Evolutionary conservation across 2,888 invertebrate genomes (phyloP).

Genomic region (Malachius bipustulatus): DNA sequence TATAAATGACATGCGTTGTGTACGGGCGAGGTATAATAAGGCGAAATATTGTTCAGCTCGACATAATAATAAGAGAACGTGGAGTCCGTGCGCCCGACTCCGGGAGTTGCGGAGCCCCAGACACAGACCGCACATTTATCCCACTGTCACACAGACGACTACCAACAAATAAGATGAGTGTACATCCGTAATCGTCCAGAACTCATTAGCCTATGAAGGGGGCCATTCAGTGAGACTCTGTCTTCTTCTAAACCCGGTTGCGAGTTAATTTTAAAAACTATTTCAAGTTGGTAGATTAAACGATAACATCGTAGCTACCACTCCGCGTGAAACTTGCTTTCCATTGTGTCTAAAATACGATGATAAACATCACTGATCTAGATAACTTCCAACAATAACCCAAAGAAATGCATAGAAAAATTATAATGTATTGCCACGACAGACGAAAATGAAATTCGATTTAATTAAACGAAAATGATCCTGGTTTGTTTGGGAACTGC

Average conservation of each 20-base stretch:
- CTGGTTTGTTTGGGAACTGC: too few relatives aligned
- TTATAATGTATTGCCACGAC: conserved; percentile 17
- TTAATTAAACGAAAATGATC: conserved; percentile 29
- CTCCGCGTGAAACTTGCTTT: conserved; percentile 32
- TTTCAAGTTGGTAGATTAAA: conserved; percentile 32
- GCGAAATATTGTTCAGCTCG: too few relatives aligned
- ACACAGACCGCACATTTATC: conserved; percentile 23
- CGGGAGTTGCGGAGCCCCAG: background rate
- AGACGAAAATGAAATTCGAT: conserved; percentile 26
- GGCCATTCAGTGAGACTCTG: conserved; percentile 27
- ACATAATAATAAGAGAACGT: too few relatives aligned
- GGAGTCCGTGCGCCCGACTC: too few relatives aligned
- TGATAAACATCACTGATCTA: conserved; percentile 35
- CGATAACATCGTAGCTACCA: conserved; percentile 27
- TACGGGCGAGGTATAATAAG: too few relatives aligned
- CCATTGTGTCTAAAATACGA: conserved; percentile 36
- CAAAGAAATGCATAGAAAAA: conserved; percentile 19
- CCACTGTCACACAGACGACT: conserved; percentile 31
- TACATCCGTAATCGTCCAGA: conserved; percentile 33
- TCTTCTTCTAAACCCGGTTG: conserved; percentile 23
- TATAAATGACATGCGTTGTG: too few relatives aligned
- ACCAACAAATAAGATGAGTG: conserved; percentile 33
- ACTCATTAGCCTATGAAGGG: conserved; percentile 36
- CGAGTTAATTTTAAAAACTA: conserved; percentile 35
- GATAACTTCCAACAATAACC: conserved; percentile 24